Percentiles rank a stretch among this genome's conserved stretches.
Evolutionary conservation across 2,113 vertebrate species (phyloP).

Genomic region (Chrysochloris asiatica): DNA sequence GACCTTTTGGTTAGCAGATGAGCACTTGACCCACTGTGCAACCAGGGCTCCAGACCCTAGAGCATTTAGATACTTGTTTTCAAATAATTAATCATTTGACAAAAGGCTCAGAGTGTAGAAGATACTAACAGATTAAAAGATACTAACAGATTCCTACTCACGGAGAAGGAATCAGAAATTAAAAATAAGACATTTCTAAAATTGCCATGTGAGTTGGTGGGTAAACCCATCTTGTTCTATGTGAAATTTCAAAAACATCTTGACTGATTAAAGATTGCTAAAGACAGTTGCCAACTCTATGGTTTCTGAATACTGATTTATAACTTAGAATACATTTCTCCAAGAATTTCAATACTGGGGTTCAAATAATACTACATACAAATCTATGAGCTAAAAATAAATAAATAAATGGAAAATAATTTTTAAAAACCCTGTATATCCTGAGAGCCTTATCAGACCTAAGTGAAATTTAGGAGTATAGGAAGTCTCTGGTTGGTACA

Average conservation of each 20-base stretch:
- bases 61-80: slow-evolving; percentile 27
- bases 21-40: not conserved
- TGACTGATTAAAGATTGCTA: slow-evolving; percentile 17
- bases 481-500: not conserved
- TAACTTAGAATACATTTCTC: slow-evolving; percentile 39
- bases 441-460: not conserved
- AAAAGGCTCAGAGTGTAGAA: not conserved
- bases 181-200: slow-evolving; percentile 55
- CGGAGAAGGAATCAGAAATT: slow-evolving; percentile 39
- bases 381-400: not conserved
- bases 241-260: slow-evolving; percentile 48
- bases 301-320: slow-evolving; percentile 25
- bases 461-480: not conserved
- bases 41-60: not conserved
- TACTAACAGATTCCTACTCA: too few species aligned
- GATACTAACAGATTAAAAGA: slow-evolving; percentile 41
- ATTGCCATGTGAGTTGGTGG: not conserved
- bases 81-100: slow-evolving; percentile 55
- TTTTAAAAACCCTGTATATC: not conserved
- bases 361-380: not conserved
- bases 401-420: not conserved
- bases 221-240: slow-evolving; percentile 43
- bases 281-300: slow-evolving; percentile 17
- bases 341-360: not conserved
- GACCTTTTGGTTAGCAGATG: not conserved